Evolutionary conservation across 2,113 vertebrate genomes (phyloP).

Genomic region (Diadophis punctatus): DNA sequence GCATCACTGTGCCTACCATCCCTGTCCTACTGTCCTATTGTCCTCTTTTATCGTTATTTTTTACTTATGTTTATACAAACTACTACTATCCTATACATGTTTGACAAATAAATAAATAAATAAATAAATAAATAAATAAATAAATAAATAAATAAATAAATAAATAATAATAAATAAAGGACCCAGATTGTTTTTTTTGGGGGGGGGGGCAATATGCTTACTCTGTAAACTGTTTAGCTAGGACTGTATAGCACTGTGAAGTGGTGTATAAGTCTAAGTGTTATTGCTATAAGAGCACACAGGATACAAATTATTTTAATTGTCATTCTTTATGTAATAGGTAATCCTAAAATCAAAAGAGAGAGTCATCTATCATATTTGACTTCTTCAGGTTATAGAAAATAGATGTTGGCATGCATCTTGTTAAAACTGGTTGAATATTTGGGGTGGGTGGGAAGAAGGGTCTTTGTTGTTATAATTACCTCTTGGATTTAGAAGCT

Average conservation of each 20-base stretch:
- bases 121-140: too few species aligned
- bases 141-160: too few species aligned
- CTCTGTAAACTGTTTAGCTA: background rate
- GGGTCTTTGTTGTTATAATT: conserved; percentile 33
- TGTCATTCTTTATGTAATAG: conserved; percentile 22
- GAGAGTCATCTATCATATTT: conserved; percentile 32
- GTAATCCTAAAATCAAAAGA: conserved; percentile 41
- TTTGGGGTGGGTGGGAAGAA: conserved; percentile 22
- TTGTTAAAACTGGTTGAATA: conserved; percentile 41
- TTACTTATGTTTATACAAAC: too few species aligned
- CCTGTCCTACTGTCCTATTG: too few species aligned
- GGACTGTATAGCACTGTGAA: background rate
- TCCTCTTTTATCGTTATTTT: too few species aligned
- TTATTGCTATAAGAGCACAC: conserved; percentile 1
- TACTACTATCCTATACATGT: too few species aligned
- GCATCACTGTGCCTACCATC: too few species aligned
- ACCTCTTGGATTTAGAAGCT: conserved; percentile 35
- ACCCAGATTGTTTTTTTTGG: background rate
- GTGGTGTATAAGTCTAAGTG: background rate
- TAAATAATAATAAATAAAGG: too few species aligned
- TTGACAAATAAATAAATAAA: too few species aligned
- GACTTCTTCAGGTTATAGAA: conserved; percentile 33
- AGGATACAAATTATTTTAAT: conserved; percentile 33
- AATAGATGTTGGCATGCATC: conserved; percentile 33
- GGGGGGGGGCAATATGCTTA: background rate